Percentiles rank a stretch among this genome's conserved stretches.
phyloP scores from a whole-genome alignment of 2,113 vertebrate species.

The Otocyon megalotis region DNA sequence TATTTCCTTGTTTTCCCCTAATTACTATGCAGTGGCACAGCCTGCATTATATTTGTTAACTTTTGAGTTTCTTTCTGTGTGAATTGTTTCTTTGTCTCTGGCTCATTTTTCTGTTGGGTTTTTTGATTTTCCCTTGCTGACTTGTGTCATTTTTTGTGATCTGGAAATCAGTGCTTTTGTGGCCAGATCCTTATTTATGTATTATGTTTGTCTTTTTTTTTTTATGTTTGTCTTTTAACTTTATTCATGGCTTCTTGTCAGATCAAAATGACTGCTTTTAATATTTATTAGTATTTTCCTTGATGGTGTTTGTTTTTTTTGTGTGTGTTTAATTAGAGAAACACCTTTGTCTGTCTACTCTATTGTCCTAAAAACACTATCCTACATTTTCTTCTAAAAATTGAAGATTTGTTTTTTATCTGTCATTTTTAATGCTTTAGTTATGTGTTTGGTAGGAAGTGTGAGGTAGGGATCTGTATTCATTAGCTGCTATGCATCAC shows the following conservation, averaged over 20 bases:
- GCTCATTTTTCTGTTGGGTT: neutral
- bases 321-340: neutral
- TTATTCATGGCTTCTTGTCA: neutral
- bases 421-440: neutral
- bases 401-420: neutral
- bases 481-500: neutral
- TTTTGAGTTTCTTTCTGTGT: neutral
- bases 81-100: neutral
- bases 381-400: neutral
- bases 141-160: neutral
- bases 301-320: neutral
- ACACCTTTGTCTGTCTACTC: neutral
- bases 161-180: no score
- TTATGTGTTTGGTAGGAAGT: neutral
- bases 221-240: neutral
- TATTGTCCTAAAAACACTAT: neutral
- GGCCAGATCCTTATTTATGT: neutral
- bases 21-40: fast-evolving
- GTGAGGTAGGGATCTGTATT: neutral
- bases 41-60: neutral
- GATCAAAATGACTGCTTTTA: neutral
- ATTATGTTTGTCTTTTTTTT: neutral
- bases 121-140: neutral
- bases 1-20: neutral
- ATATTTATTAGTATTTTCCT: neutral